These are phyloP conservation scores for Lycia hirtaria DNA, from an alignment of 2,888 invertebrate genomes.

Conservation along the genomic window DNA sequence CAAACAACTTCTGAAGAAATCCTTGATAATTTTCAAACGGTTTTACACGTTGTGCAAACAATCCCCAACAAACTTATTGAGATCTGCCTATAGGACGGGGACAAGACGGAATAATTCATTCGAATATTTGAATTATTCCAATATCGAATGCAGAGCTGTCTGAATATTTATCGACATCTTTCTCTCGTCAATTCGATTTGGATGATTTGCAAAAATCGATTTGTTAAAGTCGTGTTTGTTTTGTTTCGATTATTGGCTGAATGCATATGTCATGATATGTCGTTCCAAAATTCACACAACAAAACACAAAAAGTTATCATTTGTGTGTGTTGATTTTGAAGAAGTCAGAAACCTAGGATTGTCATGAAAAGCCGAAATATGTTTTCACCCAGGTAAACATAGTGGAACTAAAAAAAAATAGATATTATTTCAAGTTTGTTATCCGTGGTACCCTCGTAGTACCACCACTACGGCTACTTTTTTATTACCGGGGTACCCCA, in stretches of 20 bases:
- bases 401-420: too few relatives aligned
- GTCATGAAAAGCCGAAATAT: too few relatives aligned
- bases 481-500: too few relatives aligned
- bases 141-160: constrained; percentile 13
- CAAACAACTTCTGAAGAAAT: constrained; percentile 31
- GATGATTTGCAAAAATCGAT: constrained; percentile 36
- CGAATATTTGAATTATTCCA: constrained; percentile 20
- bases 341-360: too few relatives aligned
- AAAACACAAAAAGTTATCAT: too few relatives aligned
- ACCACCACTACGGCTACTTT: too few relatives aligned
- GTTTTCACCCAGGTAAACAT: too few relatives aligned
- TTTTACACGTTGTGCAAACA: constrained; percentile 37
- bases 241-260: constrained; percentile 31
- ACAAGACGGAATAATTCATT: constrained; percentile 9
- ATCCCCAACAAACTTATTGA: constrained; percentile 33
- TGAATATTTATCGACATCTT: constrained; percentile 20
- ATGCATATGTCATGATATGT: constrained; percentile 29
- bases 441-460: too few relatives aligned
- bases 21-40: constrained; percentile 39
- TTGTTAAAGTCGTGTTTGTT: constrained; percentile 35
- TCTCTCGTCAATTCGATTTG: constrained; percentile 23
- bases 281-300: too few relatives aligned
- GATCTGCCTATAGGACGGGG: constrained; percentile 26
- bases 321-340: too few relatives aligned
- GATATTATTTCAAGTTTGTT: too few relatives aligned